Evolutionary conservation across 2,113 vertebrate species (phyloP).

Genomic region (Poecile atricapillus): DNA sequence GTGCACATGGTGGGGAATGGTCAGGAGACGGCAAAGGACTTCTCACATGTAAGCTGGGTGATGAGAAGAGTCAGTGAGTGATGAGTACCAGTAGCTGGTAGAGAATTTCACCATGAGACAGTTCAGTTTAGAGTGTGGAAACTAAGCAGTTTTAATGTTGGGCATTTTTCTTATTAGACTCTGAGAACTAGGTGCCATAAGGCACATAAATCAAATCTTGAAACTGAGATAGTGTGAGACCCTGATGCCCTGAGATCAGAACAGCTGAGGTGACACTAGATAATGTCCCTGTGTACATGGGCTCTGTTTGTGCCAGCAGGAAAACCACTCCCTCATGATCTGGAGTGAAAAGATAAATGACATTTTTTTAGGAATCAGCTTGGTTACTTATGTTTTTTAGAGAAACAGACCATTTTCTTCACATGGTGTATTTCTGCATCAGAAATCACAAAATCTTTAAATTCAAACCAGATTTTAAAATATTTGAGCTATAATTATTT

Average conservation of each 20-base stretch:
- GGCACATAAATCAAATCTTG: conserved; percentile 45
- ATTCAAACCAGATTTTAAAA: not conserved
- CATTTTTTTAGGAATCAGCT: not conserved
- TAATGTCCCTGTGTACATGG: not conserved
- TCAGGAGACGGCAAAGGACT: conserved; percentile 15
- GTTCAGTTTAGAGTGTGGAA: not conserved
- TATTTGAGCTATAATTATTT: not conserved
- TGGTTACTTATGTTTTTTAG: not conserved
- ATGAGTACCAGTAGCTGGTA: conserved; percentile 30
- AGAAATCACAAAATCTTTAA: not conserved
- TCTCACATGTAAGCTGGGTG: conserved; percentile 14
- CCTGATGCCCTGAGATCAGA: not conserved
- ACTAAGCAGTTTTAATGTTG: conserved; percentile 35
- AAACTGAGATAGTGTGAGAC: conserved; percentile 16
- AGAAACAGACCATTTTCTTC: not conserved
- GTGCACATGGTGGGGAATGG: not conserved
- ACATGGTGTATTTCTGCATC: not conserved
- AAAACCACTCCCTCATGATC: not conserved
- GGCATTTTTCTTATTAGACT: not conserved
- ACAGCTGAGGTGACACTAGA: conserved; percentile 34
- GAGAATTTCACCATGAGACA: not conserved
- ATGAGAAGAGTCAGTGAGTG: not conserved
- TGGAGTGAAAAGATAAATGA: not conserved
- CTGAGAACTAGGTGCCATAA: conserved; percentile 23
- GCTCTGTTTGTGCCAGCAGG: not conserved